Conservation (phyloP, 2,888 invertebrate species). For the Deilephila elpenor region DNA sequence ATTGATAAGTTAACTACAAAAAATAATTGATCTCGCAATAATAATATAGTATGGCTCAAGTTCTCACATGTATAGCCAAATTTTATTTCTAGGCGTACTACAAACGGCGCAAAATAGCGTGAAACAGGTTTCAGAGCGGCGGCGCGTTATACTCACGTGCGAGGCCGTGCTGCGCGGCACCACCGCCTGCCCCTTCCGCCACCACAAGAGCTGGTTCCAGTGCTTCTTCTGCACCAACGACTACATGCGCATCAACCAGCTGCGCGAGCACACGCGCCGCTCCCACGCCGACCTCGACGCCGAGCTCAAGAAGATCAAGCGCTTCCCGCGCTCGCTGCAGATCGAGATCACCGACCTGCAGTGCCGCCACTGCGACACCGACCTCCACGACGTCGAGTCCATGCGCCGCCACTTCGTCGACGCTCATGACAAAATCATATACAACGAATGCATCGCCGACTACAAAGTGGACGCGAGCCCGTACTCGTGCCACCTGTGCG, state of each 20-base stretch:
- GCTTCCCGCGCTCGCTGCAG: slow-evolving; percentile 72
- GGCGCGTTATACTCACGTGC: slow-evolving; percentile 66
- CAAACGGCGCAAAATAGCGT: slow-evolving; percentile 36
- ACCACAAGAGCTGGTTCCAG: slow-evolving; percentile 77
- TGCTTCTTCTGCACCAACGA: slow-evolving; percentile 73
- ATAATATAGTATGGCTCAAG: background rate
- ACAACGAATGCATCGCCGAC: slow-evolving; percentile 74
- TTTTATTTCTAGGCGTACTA: slow-evolving; percentile 49
- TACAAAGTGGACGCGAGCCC: slow-evolving; percentile 70
- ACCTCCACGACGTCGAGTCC: slow-evolving; percentile 59
- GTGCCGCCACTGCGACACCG: slow-evolving; percentile 65
- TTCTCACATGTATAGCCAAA: slow-evolving; percentile 23
- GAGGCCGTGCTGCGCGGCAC: slow-evolving; percentile 63
- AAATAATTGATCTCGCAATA: no score
- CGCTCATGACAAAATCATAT: slow-evolving; percentile 64
- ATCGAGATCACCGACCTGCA: slow-evolving; percentile 72
- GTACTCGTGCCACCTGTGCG: slow-evolving; percentile 68
- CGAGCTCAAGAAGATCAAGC: slow-evolving; percentile 68
- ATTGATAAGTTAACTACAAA: no score
- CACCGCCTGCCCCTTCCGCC: slow-evolving; percentile 75
- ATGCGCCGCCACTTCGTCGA: slow-evolving; percentile 66
- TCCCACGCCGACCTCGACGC: slow-evolving; percentile 57
- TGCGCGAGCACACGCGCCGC: slow-evolving; percentile 58
- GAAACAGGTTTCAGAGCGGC: slow-evolving; percentile 69
- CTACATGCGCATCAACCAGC: slow-evolving; percentile 66